Conservation (phyloP, 2,113 vertebrate genomes). For the Ciconia maguari region DNA sequence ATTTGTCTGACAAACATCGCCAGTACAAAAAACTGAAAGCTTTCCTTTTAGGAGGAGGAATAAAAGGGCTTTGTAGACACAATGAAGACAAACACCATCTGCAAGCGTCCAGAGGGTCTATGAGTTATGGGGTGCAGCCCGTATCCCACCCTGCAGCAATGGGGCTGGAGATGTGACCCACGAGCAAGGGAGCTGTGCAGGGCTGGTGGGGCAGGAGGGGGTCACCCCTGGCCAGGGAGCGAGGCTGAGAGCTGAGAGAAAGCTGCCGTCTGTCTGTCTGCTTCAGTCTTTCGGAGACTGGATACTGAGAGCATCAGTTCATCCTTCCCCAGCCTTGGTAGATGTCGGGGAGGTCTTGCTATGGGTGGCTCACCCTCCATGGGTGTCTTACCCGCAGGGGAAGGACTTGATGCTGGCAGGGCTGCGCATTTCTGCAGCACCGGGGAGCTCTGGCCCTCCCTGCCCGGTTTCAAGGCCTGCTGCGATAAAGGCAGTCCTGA, state of each 20-base stretch:
- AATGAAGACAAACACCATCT: not conserved
- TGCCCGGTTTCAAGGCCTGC: not conserved
- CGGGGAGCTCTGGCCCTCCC: not conserved
- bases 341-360: accelerated
- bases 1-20: not conserved
- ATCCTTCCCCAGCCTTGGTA: not conserved
- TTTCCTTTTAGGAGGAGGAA: not conserved
- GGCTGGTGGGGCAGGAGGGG: not conserved
- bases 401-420: not conserved
- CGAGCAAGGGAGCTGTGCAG: no score
- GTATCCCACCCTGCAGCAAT: accelerated
- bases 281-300: not conserved
- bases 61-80: not conserved
- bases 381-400: accelerated
- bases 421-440: not conserved
- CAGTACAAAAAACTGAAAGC: not conserved
- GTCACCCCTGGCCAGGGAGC: accelerated
- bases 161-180: not conserved
- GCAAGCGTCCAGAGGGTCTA: not conserved
- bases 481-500: not conserved
- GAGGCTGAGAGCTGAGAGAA: not conserved
- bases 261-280: not conserved
- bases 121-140: not conserved
- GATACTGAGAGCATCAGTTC: not conserved
- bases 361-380: accelerated